Evolutionary conservation across 1,140 invertebrate species (phyloP).

Genomic region (Maconellicoccus hirsutus): DNA sequence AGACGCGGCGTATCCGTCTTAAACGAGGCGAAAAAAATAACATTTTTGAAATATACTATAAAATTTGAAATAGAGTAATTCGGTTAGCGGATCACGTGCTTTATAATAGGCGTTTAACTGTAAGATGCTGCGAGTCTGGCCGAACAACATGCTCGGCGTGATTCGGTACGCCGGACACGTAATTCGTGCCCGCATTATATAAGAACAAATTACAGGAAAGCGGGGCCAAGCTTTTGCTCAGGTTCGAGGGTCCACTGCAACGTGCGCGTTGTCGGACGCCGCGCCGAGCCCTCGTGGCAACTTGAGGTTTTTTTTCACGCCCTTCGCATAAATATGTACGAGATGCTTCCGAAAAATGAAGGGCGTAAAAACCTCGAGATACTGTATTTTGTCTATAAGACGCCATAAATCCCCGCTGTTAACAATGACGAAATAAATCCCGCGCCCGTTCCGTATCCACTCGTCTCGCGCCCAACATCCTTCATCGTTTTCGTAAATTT

Average conservation of each 20-base stretch:
- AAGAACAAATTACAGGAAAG: neutral
- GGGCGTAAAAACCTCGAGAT: neutral
- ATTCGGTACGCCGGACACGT: neutral
- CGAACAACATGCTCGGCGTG: neutral
- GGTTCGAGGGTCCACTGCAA: neutral
- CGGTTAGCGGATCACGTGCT: neutral
- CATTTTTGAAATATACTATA: neutral
- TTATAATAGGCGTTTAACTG: conserved; percentile 9
- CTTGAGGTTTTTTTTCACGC: neutral
- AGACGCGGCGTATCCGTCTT: too few species aligned
- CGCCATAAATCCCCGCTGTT: neutral
- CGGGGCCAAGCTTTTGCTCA: neutral
- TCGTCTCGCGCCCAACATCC: neutral
- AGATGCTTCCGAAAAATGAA: conserved; percentile 3
- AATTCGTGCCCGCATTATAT: conserved; percentile 7
- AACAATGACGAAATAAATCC: conserved; percentile 9
- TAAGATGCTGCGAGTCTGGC: neutral
- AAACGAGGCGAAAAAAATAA: neutral
- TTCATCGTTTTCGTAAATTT: neutral
- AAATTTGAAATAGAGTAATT: conserved; percentile 10
- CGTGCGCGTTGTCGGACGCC: neutral
- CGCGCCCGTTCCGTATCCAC: neutral
- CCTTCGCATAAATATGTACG: neutral
- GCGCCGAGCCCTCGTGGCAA: neutral
- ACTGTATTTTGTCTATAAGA: conserved; percentile 3